These are phyloP conservation scores for Psittacula derbiana DNA, from an alignment of 2,797 vertebrate species.

Conservation along the genomic window DNA sequence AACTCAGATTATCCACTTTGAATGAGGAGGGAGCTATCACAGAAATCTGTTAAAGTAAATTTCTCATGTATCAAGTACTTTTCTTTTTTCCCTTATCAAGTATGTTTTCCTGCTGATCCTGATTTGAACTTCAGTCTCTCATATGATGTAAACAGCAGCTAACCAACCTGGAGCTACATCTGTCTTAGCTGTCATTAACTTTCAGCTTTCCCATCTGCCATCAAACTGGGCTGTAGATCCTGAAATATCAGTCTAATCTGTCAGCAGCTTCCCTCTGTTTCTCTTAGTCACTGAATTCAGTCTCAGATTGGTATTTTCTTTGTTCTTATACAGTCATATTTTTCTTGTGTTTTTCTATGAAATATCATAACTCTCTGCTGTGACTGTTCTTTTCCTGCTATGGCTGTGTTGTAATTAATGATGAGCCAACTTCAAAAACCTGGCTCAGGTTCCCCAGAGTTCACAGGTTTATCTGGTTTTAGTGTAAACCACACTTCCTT, in stretches of 20 bases:
- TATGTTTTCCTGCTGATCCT: background rate
- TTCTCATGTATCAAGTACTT: background rate
- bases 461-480: background rate
- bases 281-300: background rate
- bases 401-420: background rate
- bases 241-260: background rate
- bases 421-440: background rate
- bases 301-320: background rate
- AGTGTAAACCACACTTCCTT: background rate
- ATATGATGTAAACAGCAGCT: background rate
- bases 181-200: constrained; percentile 6
- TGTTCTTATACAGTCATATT: background rate
- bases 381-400: background rate
- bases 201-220: background rate
- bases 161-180: background rate
- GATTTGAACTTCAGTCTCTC: background rate
- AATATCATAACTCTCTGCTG: background rate
- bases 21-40: no score
- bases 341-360: background rate
- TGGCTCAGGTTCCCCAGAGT: background rate
- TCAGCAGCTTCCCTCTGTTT: background rate
- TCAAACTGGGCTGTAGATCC: background rate
- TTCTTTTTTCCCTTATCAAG: background rate
- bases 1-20: no score
- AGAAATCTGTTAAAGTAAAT: background rate